Base-by-base conservation (phyloP, 1,140 invertebrate genomes). In the Brachionus plicatilis region DNA sequence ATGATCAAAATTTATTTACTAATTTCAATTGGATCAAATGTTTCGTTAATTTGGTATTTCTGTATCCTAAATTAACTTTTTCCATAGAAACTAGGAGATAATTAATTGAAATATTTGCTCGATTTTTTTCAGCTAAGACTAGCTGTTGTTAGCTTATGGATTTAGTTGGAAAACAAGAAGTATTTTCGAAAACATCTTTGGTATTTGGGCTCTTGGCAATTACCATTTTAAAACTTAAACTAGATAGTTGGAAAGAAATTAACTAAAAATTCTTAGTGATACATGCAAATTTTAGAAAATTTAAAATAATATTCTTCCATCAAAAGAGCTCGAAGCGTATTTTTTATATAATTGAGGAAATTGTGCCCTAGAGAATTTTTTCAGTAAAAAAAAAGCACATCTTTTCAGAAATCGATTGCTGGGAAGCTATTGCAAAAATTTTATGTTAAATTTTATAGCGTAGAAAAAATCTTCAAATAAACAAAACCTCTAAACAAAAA, bases 1-100 rank as follows among this genome's bases (percentile, higher is more conserved):
- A 72, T 72, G 68, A 72, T 72, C 68, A 72, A 72, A 72, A 72
- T 72, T 72, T 72, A 43, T 72, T 72, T 72, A 72, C 68, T 17
- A 72, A 17, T 72, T 72, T 72, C 17, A 24, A 72, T 72, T 72
- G 68, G 68, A 72, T 72, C 29, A 41, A 72, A 72, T 45, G 68
- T 72, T 72, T 68, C 33, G 29, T n/a, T 68, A 33, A 33, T 68
- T 68, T 68, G 14, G 9, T 72, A 41, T 72, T 43, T 72, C 47
- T 72, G 68, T 72, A 72, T 72, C 68, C 68, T 72, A 41, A 72
- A 41, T 72, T 72, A 41, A 72, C 37, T 72, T 72, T 72, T 72
- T 41, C 37, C 14, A 72, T 33, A 33, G 33, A 68, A 68, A 68
- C 33, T 33, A 68, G 9, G 14, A 68, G n/a, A 33, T 33, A 33